These are phyloP conservation scores for Rhinolophus sinicus DNA, from an alignment of 2,113 vertebrate genomes.

Conservation along the genomic window DNA sequence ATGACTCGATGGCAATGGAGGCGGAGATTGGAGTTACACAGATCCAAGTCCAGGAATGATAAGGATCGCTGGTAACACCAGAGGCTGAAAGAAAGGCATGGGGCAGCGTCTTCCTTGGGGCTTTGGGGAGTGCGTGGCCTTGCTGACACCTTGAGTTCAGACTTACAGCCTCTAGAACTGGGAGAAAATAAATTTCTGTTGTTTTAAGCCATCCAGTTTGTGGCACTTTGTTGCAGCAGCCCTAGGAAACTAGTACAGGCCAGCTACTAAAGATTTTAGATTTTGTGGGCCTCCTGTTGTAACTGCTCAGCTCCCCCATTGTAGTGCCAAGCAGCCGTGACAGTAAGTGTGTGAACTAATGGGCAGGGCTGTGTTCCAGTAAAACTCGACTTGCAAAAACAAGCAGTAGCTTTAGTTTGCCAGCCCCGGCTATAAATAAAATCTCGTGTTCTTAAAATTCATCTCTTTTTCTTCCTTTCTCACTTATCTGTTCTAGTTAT, in stretches of 20 bases:
- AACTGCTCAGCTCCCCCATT: not conserved
- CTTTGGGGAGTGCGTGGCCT: not conserved
- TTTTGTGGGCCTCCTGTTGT: not conserved
- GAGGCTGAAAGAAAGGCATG: not conserved
- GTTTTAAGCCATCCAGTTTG: not conserved
- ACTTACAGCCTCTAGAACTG: not conserved
- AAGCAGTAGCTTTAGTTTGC: not conserved
- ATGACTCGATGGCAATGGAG: not conserved
- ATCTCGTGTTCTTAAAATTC: not conserved
- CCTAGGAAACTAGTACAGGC: not conserved
- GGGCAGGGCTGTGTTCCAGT: not conserved
- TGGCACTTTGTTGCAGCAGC: not conserved
- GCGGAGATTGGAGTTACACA: not conserved
- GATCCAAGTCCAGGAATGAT: not conserved
- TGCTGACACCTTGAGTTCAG: not conserved
- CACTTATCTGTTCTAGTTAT: not conserved
- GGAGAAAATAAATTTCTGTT: not conserved
- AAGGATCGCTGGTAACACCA: not conserved
- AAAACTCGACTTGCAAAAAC: conserved; percentile 1
- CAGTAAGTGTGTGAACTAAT: not conserved
- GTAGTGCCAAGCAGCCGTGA: not conserved
- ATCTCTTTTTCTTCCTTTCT: not conserved
- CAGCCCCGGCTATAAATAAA: not conserved
- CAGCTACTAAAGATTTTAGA: not conserved
- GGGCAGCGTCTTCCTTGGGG: not conserved